Evolutionary conservation across 2,797 vertebrate genomes (phyloP).

Genomic region (Chlorospingus semifuscus): DNA sequence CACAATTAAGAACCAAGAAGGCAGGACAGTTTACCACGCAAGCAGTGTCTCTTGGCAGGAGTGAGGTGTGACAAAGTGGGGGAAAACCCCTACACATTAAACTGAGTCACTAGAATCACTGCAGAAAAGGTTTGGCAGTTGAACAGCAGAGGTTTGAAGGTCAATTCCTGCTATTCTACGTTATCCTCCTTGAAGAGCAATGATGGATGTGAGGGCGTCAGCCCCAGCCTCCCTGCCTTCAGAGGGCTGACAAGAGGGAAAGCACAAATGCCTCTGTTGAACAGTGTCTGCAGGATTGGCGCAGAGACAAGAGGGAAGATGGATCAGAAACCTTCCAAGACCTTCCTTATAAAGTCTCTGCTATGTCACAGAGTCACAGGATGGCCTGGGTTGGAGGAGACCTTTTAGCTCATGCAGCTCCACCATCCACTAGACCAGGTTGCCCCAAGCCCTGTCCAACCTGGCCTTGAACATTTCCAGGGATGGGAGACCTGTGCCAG

Average conservation of each 20-base stretch:
- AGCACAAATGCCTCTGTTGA: rapidly evolving
- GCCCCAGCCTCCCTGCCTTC: no score
- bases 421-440: not conserved
- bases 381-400: not conserved
- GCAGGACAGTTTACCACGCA: not conserved
- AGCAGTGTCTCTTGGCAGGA: not conserved
- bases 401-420: not conserved
- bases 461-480: not conserved
- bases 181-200: no score
- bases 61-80: rapidly evolving
- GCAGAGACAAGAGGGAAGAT: not conserved
- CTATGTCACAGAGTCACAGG: not conserved
- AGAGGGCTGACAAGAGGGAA: not conserved
- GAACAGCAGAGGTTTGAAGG: not conserved
- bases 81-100: not conserved
- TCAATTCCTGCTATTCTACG: not conserved
- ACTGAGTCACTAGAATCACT: not conserved
- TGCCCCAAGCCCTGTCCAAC: not conserved
- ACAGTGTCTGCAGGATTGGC: not conserved
- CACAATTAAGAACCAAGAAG: not conserved
- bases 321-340: not conserved
- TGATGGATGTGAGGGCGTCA: not conserved
- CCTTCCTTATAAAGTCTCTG: not conserved
- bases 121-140: not conserved
- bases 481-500: not conserved